phyloP scores from a whole-genome alignment of 2,888 invertebrate species.

The Cryptus armator region DNA sequence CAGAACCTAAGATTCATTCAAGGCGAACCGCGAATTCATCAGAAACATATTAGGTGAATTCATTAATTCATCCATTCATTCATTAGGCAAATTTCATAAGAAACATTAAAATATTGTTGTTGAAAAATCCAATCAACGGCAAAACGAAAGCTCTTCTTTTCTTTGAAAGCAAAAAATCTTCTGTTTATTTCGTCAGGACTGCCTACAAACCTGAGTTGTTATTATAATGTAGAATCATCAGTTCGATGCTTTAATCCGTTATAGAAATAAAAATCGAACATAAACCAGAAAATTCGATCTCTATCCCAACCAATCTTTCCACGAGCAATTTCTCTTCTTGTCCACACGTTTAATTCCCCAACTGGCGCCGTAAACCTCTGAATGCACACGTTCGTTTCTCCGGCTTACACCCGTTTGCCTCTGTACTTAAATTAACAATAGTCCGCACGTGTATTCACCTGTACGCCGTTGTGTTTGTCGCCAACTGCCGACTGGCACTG shows the following conservation, averaged over 20 bases:
- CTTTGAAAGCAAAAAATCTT: too few species aligned
- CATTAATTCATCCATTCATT: too few species aligned
- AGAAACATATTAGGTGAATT: too few species aligned
- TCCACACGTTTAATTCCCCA: background rate
- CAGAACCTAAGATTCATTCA: too few species aligned
- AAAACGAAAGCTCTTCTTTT: too few species aligned
- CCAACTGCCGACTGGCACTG: conserved; percentile 34
- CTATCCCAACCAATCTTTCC: background rate
- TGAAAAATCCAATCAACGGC: too few species aligned
- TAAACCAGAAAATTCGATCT: background rate
- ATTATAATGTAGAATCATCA: background rate
- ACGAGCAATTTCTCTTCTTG: background rate
- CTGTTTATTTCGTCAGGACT: too few species aligned
- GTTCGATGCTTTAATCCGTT: background rate
- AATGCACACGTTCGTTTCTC: background rate
- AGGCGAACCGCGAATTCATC: too few species aligned
- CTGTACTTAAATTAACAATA: conserved; percentile 17
- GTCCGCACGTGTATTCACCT: conserved; percentile 20
- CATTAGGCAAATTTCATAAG: too few species aligned
- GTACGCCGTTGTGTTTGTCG: conserved; percentile 25
- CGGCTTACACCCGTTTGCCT: background rate
- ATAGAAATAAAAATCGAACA: background rate
- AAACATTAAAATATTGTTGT: too few species aligned
- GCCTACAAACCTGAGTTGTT: background rate
- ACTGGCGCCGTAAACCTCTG: background rate